These are phyloP conservation scores for Glaucomys volans DNA, from an alignment of 2,113 vertebrate species.

Conservation along the genomic window DNA sequence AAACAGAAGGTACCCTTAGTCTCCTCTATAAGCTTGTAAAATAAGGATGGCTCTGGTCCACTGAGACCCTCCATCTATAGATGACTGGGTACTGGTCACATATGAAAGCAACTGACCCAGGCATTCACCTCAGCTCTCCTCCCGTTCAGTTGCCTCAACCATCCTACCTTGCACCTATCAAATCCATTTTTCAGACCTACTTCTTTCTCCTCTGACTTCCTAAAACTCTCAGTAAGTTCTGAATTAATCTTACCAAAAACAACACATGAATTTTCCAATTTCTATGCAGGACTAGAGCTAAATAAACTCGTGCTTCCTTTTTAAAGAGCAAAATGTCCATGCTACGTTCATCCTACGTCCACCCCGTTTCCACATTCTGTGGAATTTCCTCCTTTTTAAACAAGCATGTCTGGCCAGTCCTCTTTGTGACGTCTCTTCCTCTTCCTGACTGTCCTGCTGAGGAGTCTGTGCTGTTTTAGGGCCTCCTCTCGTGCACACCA, in stretches of 20 bases:
- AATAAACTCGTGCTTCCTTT: not conserved
- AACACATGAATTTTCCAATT: not conserved
- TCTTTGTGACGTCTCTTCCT: not conserved
- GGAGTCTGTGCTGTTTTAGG: not conserved
- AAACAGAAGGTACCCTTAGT: not conserved
- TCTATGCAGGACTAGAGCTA: not conserved
- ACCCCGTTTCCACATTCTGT: not conserved
- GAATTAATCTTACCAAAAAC: not conserved
- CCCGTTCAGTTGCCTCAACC: not conserved
- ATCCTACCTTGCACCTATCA: not conserved
- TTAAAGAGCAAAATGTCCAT: not conserved
- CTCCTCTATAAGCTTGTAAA: not conserved
- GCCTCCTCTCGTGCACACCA: accelerated
- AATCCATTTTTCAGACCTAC: not conserved
- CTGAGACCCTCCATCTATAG: not conserved
- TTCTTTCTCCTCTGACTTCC: not conserved
- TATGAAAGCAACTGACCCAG: not conserved
- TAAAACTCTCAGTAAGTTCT: not conserved
- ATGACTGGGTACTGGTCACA: not conserved
- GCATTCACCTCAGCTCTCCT: not conserved
- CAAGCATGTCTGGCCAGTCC: not conserved
- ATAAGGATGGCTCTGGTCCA: not conserved
- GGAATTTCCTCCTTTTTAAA: not conserved
- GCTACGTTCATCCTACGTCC: not conserved
- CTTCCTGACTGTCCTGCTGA: not conserved